Conservation (phyloP, 2,797 vertebrate genomes). For the Danio aesculapii region DNA sequence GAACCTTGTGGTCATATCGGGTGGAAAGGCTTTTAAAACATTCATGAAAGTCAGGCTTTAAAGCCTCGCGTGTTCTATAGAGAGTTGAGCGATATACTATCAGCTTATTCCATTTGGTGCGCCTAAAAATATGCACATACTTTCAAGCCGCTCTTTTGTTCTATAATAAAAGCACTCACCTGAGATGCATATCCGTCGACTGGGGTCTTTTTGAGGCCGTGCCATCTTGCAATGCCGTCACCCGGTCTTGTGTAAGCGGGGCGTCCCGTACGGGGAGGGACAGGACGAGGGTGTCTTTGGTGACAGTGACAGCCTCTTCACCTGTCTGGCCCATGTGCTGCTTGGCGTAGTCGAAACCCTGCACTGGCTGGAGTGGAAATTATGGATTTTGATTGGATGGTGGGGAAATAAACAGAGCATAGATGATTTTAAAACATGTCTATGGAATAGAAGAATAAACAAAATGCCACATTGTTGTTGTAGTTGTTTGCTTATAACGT, state of each 20-base stretch:
- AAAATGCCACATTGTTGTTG: no score
- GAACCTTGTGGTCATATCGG: neutral
- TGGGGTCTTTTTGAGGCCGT: slow-evolving; percentile 89
- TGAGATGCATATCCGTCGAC: slow-evolving; percentile 91
- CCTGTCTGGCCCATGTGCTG: slow-evolving; percentile 95
- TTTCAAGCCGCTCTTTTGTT: neutral
- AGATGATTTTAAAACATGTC: no score
- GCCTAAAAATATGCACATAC: slow-evolving; percentile 13
- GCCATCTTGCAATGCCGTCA: slow-evolving; percentile 82
- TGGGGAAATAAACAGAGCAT: neutral
- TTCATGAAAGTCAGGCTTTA: slow-evolving; percentile 21
- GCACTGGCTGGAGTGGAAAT: slow-evolving; percentile 85
- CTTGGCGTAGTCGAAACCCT: slow-evolving; percentile 98
- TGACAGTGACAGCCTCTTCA: slow-evolving; percentile 90
- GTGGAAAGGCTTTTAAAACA: slow-evolving; percentile 26
- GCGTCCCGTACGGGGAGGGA: slow-evolving; percentile 90
- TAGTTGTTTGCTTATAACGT: no score
- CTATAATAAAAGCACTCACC: slow-evolving; percentile 74
- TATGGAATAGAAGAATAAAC: no score
- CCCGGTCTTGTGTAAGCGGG: slow-evolving; percentile 86
- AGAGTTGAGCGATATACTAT: slow-evolving; percentile 31
- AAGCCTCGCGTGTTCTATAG: slow-evolving; percentile 27
- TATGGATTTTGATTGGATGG: neutral
- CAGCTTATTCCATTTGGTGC: slow-evolving; percentile 32
- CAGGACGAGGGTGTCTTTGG: slow-evolving; percentile 92